Base-by-base conservation (phyloP, 2,797 vertebrate species). In the Halcyon leucocephala region DNA sequence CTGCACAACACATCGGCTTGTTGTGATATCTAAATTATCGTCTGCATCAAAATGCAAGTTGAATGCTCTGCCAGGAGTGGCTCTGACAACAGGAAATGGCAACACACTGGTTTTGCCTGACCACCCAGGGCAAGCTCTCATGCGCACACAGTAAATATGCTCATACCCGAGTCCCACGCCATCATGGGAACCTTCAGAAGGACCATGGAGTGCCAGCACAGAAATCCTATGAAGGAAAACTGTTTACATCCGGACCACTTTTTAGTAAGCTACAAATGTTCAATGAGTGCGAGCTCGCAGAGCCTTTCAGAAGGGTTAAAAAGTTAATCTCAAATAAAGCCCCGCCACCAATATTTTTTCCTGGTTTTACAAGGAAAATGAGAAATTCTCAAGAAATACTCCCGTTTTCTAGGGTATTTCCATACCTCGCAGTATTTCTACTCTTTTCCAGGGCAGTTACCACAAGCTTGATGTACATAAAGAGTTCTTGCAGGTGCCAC, bases 111-210 rank as follows among this genome's bases (percentile, higher is more conserved):
- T 21, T 46, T 29, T 15, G n/a, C 3, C 3, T 8, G 21, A 11
- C 51, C 35, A 41, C 24, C 62, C 70, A 15, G 60, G 29, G 44
- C 61, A 78, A 48, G 52, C 61, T 78, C 44, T 19, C 29, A 2
- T 0, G 3, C n/a, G 22, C 37, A 12, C 8, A 1, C 1, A 8
- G 29, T 13, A 31, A 14, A n/a, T 18, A n/a, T 26, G 76, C 82
- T 69, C 74, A 12, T 42, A 7, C 35, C 55, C 5, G 33, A 71
- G 80, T n/a, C 54, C 87, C 48, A 3, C 6, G 3, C 24, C 46
- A 28, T 4, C 44, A 7, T 0, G 4, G 48, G 51, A 60, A 29
- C 65, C 28, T 41, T 10, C 62, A 33, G 0, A 37, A 71, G 37
- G 18, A 25, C 28, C 3, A 0, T 7, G 14, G 17, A 60, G 39